Evolutionary conservation across 2,888 invertebrate genomes (phyloP), one percentile per base, ranked within the genome.

Genomic region (Atethmia centrago): DNA sequence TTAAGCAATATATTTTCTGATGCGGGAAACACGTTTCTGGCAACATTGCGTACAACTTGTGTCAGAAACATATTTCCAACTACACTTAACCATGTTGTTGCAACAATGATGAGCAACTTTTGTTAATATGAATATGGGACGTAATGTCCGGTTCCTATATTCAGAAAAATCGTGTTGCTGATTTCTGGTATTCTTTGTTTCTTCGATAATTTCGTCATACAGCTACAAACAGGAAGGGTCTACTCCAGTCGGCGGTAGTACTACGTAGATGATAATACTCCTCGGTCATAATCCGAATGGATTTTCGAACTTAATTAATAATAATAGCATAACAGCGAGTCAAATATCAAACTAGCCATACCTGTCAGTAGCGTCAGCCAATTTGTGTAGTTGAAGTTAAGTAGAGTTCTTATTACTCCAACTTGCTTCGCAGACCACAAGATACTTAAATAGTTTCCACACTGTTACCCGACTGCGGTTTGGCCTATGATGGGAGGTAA

Each of bases 171-270:
- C 40, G 16, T 49, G 31, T 45, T 45, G 5, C 28, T 40, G 10
- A 49, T 16, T 40, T 49, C 45, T 42, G 4, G 42, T 62, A 74
- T 16, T 14, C 16, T 75, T 19, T 12, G 10, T 42, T 63, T 61
- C 21, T 56, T 42, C 25, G 10, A 42, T 10, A 16, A 8, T 45
- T 31, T 71, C n/a, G 7, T 63, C 7, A 19, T 42, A 12, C 1
- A 62, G 16, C 25, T 25, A 21, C 62, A 62, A 25, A 19, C 12
- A 62, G 19, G 8, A 28, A 62, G 12, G 7, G 2, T 28, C 25
- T 62, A 21, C 42, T 28, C 25, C 21, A 19, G 25, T 19, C 19
- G 4, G 21, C 25, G 25, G 19, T 25, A 19, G 64, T 25, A 40
- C 25, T 36, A 58, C 36, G 25, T 21, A 59, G 14, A 5, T 28